Base-by-base conservation (phyloP, 2,113 vertebrate species). In the Podilymbus podiceps region DNA sequence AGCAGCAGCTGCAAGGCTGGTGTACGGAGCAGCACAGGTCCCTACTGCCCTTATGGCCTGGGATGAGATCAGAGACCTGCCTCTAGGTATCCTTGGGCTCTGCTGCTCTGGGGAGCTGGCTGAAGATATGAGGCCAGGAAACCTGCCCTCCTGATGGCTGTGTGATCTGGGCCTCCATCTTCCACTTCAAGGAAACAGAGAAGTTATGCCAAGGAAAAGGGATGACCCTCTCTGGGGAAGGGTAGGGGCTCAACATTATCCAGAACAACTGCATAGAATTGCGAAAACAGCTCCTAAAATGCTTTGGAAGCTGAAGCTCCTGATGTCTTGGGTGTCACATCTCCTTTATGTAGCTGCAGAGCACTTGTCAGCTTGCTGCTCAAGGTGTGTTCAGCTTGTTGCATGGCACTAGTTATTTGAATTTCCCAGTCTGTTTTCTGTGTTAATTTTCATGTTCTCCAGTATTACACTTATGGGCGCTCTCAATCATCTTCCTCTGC, bases 321-420 rank as follows among this genome's bases (percentile, higher is more conserved):
- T 1, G 1, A 0, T 9, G 27, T 21, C 73, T 38, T 21, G 27
- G 68, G 46, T 5, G 5, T 44, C 8, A 3, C 33, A 6, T 15
- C 4, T 52, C 6, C 21, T 40, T n/a, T 0, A 0, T 5, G 42
- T 5, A n/a, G 35, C 82, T 71, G 60, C 47, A 53, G 73, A 74
- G 69, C 44, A 30, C n/a, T 58, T 6, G 0, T 27, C 14, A 38
- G 21, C 40, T n/a, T 40, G 56, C 85, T 75, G 67, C 40, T 77
- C 28, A 5, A 47, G 42, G 2, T 42, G 46, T 46, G 4, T 35
- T 38, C 83, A 55, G 50, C 64, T 38, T 24, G 3, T 73, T 14
- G 20, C 11, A 5, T 44, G 71, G 18, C 27, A 35, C 68, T 23
- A 40, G 11, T n/a, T 52, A 4, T 40, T 87, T 75, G 77, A 60